Evolutionary conservation across 1,140 invertebrate species (phyloP).

Genomic region (Ceratosolen fusciceps): DNA sequence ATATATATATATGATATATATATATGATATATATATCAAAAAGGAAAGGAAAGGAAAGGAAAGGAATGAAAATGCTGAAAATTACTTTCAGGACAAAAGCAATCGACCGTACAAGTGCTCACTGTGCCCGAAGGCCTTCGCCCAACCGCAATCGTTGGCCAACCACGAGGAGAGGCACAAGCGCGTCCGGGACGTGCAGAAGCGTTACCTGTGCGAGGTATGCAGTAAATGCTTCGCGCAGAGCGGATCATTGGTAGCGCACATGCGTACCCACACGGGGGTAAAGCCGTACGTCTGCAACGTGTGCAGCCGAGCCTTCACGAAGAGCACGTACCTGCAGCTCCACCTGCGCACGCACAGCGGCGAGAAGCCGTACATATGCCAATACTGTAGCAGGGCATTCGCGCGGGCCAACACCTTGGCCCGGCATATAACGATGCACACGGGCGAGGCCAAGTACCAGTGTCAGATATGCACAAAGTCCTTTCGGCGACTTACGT

Average conservation of each 20-base stretch:
- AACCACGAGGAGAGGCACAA: conserved; percentile 66
- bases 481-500: conserved; percentile 63
- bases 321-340: conserved; percentile 68
- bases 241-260: conserved; percentile 64
- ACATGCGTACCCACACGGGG: conserved; percentile 67
- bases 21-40: too few species aligned
- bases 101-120: conserved; percentile 62
- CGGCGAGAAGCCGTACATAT: conserved; percentile 73
- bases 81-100: conserved; percentile 58
- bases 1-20: too few species aligned
- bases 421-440: conserved; percentile 87
- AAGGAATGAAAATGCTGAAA: too few species aligned
- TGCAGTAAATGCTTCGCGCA: conserved; percentile 68
- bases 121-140: conserved; percentile 65
- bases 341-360: conserved; percentile 66
- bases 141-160: conserved; percentile 59
- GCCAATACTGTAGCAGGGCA: conserved; percentile 80
- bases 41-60: too few species aligned
- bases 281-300: conserved; percentile 68
- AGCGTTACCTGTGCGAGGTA: conserved; percentile 64
- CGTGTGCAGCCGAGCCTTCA: conserved; percentile 68
- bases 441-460: conserved; percentile 72
- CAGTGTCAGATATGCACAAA: conserved; percentile 65
- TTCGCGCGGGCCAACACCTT: conserved; percentile 81
- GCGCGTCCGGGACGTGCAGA: conserved; percentile 63